Evolutionary conservation across 2,797 vertebrate genomes (phyloP), one percentile per base, ranked within the genome.

Genomic region (Poeciliopsis infans): DNA sequence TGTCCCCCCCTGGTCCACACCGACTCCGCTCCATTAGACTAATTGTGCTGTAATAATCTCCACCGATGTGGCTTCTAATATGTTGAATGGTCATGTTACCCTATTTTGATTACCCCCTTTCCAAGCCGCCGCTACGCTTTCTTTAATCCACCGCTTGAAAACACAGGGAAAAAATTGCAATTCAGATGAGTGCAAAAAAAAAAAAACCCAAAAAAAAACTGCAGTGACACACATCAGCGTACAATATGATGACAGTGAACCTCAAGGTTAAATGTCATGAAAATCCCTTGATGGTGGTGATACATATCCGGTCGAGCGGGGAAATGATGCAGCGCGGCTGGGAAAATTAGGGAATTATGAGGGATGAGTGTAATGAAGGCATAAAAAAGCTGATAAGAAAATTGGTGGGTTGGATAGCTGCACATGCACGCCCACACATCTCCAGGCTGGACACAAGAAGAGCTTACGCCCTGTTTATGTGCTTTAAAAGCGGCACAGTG

Each of bases 1-100:
- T 85, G 79, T 85, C 82, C 88, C 59, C 85, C 88, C 92, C 87
- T 86, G 45, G 25, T 86, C 91, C 90, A 93, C 89, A 90, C 89
- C 85, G 84, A 89, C 88, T 85, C 91, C 91, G 90, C 92, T 94
- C 95, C 95, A 96, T 96, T 96, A 96, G 94, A 96, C 94, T 96
- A 96, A 96, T 96, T 96, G 95, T 95, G 86, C 88, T 88, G 90
- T 95, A 90, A 95, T 96, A 96, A 96, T 96, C 95, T 94, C 82
- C 88, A 89, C 92, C 94, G 93, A 94, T 95, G 92, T 96, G 94
- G 91, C 89, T 94, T 93, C 91, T 95, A 94, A 96, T 95, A 95
- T 95, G 91, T 91, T 88, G 83, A 89, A 91, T 93, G 93, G 89
- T 95, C 91, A 94, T 94, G 93, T 92, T 95, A 95, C 93, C 94